phyloP scores from a whole-genome alignment of 2,797 vertebrate genomes.

The Huso huso region DNA sequence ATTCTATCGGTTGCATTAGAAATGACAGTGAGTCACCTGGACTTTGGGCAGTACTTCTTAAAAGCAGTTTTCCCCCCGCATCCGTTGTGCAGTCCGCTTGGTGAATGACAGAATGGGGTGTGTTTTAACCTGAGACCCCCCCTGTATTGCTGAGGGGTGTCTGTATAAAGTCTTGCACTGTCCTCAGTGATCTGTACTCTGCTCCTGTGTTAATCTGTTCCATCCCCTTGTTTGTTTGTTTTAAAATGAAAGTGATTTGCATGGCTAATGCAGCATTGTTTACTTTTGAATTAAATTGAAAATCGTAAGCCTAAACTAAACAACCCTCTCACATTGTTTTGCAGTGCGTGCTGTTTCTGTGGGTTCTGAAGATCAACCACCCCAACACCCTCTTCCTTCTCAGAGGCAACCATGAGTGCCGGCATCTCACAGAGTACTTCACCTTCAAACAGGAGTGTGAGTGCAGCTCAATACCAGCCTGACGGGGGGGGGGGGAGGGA shows the following conservation, averaged over 20 bases:
- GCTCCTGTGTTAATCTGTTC: constrained; percentile 2
- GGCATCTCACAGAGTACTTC: constrained; percentile 97
- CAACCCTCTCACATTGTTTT: constrained; percentile 22
- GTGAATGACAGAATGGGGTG: too few species aligned
- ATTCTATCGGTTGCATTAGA: too few species aligned
- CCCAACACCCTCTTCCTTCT: constrained; percentile 91
- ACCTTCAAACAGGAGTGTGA: constrained; percentile 99
- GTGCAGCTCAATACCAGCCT: constrained; percentile 40
- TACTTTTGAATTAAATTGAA: not conserved
- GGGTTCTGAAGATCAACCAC: constrained; percentile 95
- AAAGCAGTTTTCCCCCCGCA: too few species aligned
- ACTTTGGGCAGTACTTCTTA: too few species aligned
- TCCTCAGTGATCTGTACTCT: constrained; percentile 1
- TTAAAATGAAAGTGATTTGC: not conserved
- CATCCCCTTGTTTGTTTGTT: not conserved
- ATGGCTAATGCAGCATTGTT: not conserved
- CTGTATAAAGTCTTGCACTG: constrained; percentile 13
- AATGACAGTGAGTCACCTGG: too few species aligned
- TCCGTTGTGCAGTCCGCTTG: too few species aligned
- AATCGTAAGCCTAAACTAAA: constrained; percentile 22
- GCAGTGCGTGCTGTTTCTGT: constrained; percentile 94
- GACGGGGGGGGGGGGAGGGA: not conserved
- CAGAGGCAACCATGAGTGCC: constrained; percentile 96
- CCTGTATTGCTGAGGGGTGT: not conserved
- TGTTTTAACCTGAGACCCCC: too few species aligned